These are phyloP conservation scores for Eugnorisma glareosa DNA, from an alignment of 2,888 invertebrate genomes.

Conservation along the genomic window DNA sequence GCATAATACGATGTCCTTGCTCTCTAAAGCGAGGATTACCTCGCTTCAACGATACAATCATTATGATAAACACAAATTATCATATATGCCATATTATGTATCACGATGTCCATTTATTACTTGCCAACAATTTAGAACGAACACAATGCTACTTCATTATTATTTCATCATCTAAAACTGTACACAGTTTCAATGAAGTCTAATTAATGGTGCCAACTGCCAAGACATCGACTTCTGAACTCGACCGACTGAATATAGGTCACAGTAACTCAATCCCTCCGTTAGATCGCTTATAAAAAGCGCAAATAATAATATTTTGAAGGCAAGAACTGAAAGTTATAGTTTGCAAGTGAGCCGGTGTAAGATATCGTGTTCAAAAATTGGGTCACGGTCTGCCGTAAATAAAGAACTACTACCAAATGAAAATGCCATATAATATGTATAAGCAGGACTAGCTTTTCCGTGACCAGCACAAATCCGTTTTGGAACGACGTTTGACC, in stretches of 20 bases:
- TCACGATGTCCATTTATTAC: slow-evolving; percentile 16
- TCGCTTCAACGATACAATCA: slow-evolving; percentile 12
- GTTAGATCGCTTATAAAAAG: slow-evolving; percentile 40
- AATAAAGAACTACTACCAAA: slow-evolving; percentile 21
- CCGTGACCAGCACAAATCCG: slow-evolving; percentile 30
- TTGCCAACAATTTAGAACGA: slow-evolving; percentile 11
- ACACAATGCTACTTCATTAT: slow-evolving; percentile 15
- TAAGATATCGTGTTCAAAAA: slow-evolving; percentile 36
- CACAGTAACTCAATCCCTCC: slow-evolving; percentile 51
- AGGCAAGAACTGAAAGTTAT: slow-evolving; percentile 29
- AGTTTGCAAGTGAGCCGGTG: slow-evolving; percentile 20
- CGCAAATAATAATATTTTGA: slow-evolving; percentile 55
- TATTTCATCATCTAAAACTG: slow-evolving; percentile 47
- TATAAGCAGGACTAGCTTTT: slow-evolving; percentile 9
- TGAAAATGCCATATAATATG: slow-evolving; percentile 22
- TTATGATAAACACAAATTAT: slow-evolving; percentile 26
- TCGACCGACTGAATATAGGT: slow-evolving; percentile 48
- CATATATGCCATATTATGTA: slow-evolving; percentile 27
- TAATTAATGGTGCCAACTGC: slow-evolving; percentile 60
- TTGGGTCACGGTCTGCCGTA: slow-evolving; percentile 29
- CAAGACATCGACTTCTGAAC: slow-evolving; percentile 56
- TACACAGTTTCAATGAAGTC: slow-evolving; percentile 38
- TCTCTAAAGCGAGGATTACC: slow-evolving; percentile 15
- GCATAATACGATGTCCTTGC: slow-evolving; percentile 4
- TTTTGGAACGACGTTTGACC: slow-evolving; percentile 36